A percentile compares a stretch with the other conserved stretches of the same genome.
Evolutionary conservation across 2,888 invertebrate species (phyloP).

Genomic region (Serrognathus titanus): DNA sequence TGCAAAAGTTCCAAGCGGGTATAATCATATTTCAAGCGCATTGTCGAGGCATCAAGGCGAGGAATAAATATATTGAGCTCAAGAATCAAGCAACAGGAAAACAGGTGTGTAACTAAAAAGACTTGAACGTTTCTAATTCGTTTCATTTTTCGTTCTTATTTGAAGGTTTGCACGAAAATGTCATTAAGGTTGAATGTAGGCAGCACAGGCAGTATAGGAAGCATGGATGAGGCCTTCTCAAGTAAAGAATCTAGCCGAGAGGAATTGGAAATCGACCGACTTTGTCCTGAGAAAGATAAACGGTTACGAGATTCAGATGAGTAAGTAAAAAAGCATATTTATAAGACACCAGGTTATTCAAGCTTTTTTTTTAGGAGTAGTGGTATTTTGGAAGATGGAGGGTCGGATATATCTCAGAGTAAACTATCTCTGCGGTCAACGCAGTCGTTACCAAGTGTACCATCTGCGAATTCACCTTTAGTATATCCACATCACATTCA

Average conservation of each 20-base stretch:
- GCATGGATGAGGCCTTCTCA: constrained; percentile 52
- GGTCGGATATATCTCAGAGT: constrained; percentile 46
- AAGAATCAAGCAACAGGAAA: constrained; percentile 26
- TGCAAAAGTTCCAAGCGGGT: constrained; percentile 58
- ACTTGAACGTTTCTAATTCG: no score
- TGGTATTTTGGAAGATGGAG: constrained; percentile 56
- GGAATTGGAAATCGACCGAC: constrained; percentile 41
- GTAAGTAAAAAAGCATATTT: constrained; percentile 36
- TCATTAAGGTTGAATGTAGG: constrained; percentile 5
- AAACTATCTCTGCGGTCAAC: constrained; percentile 45
- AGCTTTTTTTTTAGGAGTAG: constrained; percentile 49
- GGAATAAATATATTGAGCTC: constrained; percentile 55
- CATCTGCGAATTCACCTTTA: neutral
- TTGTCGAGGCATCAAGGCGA: constrained; percentile 63
- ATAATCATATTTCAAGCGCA: constrained; percentile 68
- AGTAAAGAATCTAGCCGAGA: constrained; percentile 57
- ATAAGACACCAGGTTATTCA: constrained; percentile 6
- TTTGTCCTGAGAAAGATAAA: constrained; percentile 31
- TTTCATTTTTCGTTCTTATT: neutral
- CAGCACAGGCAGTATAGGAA: constrained; percentile 32
- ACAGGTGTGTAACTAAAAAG: constrained; percentile 12
- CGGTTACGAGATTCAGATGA: constrained; percentile 42
- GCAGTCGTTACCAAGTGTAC: constrained; percentile 48
- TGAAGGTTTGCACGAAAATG: neutral
- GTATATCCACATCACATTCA: no score